These are phyloP conservation scores for Blera fallax DNA, from an alignment of 2,888 invertebrate species.

Conservation along the genomic window DNA sequence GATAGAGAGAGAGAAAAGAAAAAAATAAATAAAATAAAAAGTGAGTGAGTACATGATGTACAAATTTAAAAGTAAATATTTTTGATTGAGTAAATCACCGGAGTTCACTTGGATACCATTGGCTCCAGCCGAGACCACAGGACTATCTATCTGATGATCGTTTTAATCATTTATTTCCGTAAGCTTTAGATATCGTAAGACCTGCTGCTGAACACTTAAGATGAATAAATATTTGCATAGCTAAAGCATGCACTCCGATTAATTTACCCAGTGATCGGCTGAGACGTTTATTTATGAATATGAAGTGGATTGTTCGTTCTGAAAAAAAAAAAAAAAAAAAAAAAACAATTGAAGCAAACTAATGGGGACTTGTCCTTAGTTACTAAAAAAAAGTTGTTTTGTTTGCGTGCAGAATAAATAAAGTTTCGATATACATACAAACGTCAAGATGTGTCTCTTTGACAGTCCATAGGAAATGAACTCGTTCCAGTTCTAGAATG, in stretches of 20 bases:
- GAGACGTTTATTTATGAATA: not conserved
- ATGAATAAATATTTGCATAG: constrained; percentile 63
- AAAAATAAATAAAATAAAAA: not conserved
- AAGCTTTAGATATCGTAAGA: constrained; percentile 34
- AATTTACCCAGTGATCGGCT: constrained; percentile 32
- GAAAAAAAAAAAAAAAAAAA: not conserved
- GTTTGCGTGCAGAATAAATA: not conserved
- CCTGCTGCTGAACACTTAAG: constrained; percentile 39
- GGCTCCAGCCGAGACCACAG: constrained; percentile 50
- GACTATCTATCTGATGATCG: constrained; percentile 51
- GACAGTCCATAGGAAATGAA: not conserved
- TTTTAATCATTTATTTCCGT: constrained; percentile 66
- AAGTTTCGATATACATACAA: too few relatives aligned
- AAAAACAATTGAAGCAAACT: not conserved
- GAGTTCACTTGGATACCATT: constrained; percentile 37
- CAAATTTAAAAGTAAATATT: not conserved
- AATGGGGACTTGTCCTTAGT: too few relatives aligned
- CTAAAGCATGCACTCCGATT: not conserved
- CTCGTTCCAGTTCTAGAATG: not conserved
- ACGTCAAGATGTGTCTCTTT: not conserved
- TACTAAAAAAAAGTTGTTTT: too few relatives aligned
- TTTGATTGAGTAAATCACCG: not conserved
- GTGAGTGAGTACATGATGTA: constrained; percentile 44
- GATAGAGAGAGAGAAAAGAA: not conserved
- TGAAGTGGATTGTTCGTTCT: not conserved